Conservation (phyloP, 2,113 vertebrate species). For the Malurus melanocephalus region DNA sequence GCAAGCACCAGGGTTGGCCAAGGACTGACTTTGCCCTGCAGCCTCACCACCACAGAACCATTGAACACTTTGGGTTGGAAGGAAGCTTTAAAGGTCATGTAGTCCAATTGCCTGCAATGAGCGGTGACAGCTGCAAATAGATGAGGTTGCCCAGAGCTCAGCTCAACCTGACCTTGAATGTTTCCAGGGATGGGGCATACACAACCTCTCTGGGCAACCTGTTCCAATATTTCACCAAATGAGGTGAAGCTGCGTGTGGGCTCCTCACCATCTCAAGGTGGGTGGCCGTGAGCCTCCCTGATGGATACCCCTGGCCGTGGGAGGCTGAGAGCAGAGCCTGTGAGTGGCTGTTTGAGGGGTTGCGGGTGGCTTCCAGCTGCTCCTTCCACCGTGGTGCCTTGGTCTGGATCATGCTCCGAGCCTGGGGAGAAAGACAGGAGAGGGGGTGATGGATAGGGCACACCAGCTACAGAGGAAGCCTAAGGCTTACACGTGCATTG, state of each 20-base stretch:
- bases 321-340: slow-evolving; percentile 39
- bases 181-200: neutral
- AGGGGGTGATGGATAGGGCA: neutral
- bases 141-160: neutral
- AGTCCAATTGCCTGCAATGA: fast-evolving
- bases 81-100: neutral
- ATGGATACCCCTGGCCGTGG: slow-evolving; percentile 59
- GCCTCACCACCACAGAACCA: neutral
- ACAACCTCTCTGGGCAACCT: neutral
- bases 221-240: neutral
- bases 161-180: neutral
- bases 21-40: neutral
- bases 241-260: neutral
- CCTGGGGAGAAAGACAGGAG: slow-evolving; percentile 44
- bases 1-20: neutral
- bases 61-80: neutral
- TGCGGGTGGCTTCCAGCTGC: slow-evolving; percentile 73
- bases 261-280: slow-evolving; percentile 73
- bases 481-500: fast-evolving
- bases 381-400: slow-evolving; percentile 74
- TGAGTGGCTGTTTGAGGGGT: slow-evolving; percentile 56
- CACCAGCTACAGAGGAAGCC: neutral
- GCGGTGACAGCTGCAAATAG: neutral
- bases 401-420: slow-evolving; percentile 68
- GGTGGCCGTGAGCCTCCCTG: slow-evolving; percentile 60